Conservation (phyloP, 2,888 invertebrate species). For the Drosophila prolongata region DNA sequence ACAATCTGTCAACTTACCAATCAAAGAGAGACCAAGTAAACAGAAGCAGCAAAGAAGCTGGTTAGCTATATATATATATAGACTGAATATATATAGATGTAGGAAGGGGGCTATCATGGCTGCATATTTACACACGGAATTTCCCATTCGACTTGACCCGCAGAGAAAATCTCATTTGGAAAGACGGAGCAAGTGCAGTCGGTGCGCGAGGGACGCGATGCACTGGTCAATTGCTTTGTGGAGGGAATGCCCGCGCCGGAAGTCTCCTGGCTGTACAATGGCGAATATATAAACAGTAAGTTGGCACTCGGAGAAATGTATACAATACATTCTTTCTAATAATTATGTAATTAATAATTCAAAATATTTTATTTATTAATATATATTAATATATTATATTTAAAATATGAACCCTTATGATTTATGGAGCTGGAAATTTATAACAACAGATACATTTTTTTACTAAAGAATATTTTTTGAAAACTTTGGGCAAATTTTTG, state of each 20-base stretch:
- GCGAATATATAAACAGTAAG: conserved; percentile 83
- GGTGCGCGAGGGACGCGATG: conserved; percentile 85
- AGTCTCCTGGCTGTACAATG: conserved; percentile 85
- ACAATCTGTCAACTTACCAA: conserved; percentile 31
- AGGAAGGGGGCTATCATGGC: conserved; percentile 31
- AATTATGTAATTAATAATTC: no score
- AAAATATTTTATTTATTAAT: no score
- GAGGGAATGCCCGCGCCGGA: conserved; percentile 84
- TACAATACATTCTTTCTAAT: no score
- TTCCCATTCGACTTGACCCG: conserved; percentile 27
- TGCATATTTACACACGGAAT: conserved; percentile 38
- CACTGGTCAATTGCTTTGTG: conserved; percentile 84
- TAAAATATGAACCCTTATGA: no score
- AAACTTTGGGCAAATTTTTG: no score
- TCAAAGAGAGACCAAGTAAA: conserved; percentile 33
- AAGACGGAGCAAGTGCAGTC: conserved; percentile 86
- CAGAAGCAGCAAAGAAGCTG: conserved; percentile 27
- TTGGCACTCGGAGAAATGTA: conserved; percentile 17
- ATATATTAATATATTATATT: no score
- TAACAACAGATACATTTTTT: no score
- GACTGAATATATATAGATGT: no score
- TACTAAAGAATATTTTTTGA: no score
- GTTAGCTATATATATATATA: background rate
- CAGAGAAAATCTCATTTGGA: conserved; percentile 86
- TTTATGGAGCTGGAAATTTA: no score